phyloP scores from a whole-genome alignment of 2,797 vertebrate genomes.

The Manis pentadactyla region DNA sequence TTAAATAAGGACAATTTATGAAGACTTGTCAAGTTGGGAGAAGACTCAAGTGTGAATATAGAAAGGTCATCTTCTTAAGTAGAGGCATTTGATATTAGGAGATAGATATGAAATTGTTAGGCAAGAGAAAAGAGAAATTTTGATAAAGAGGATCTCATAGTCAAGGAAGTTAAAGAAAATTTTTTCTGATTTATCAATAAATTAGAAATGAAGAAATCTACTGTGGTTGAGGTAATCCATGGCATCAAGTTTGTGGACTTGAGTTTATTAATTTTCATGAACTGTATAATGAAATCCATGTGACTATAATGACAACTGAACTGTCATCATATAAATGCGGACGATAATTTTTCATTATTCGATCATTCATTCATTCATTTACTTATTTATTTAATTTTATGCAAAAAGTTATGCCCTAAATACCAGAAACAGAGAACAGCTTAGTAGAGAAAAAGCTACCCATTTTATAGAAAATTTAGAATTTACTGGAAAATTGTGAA shows the following conservation, averaged over 20 bases:
- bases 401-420: too few relatives aligned
- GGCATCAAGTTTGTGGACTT: neutral
- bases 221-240: neutral
- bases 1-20: neutral
- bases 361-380: too few relatives aligned
- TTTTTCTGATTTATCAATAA: neutral
- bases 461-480: too few relatives aligned
- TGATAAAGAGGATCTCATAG: neutral
- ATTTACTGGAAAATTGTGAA: neutral
- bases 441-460: too few relatives aligned
- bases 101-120: neutral
- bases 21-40: neutral
- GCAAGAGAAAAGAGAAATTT: neutral
- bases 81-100: neutral
- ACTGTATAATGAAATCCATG: neutral
- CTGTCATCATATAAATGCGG: too few relatives aligned
- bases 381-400: too few relatives aligned
- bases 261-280: slow-evolving; percentile 5
- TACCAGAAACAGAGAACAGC: too few relatives aligned
- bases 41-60: neutral
- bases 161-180: neutral
- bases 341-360: too few relatives aligned
- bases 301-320: neutral
- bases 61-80: neutral
- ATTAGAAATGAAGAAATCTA: neutral